Evolutionary conservation across 2,113 vertebrate genomes (phyloP).

Genomic region (Paradoxurus hermaphroditus): DNA sequence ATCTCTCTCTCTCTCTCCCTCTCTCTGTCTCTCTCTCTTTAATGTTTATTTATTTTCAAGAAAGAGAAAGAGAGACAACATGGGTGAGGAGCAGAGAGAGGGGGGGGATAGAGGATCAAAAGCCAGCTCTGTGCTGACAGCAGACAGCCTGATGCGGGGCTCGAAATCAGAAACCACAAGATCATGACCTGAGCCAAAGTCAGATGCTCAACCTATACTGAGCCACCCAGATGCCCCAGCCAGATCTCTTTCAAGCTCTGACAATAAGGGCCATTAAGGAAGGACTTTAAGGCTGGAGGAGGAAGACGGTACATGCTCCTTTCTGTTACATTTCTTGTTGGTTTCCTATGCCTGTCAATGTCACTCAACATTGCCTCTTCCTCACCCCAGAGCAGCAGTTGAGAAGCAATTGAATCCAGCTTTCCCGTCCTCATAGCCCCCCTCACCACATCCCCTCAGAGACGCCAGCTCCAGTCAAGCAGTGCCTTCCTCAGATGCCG

Average conservation of each 20-base stretch:
- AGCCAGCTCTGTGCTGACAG: too few relatives aligned
- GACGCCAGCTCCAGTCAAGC: background rate
- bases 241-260: background rate
- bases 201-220: too few relatives aligned
- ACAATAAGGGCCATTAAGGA: background rate
- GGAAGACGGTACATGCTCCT: background rate
- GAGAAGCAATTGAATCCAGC: background rate
- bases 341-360: background rate
- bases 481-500: background rate
- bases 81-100: too few relatives aligned
- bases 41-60: too few relatives aligned
- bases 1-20: too few relatives aligned
- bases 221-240: too few relatives aligned
- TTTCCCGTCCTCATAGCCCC: background rate
- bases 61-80: too few relatives aligned
- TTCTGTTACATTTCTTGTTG: background rate
- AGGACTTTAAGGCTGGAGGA: background rate
- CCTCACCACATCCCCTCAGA: background rate
- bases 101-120: too few relatives aligned
- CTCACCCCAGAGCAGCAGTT: background rate
- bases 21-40: too few relatives aligned
- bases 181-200: too few relatives aligned
- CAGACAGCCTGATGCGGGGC: too few relatives aligned
- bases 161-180: too few relatives aligned
- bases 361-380: background rate